phyloP scores from a whole-genome alignment of 2,113 vertebrate genomes.

The Carassius auratus region DNA sequence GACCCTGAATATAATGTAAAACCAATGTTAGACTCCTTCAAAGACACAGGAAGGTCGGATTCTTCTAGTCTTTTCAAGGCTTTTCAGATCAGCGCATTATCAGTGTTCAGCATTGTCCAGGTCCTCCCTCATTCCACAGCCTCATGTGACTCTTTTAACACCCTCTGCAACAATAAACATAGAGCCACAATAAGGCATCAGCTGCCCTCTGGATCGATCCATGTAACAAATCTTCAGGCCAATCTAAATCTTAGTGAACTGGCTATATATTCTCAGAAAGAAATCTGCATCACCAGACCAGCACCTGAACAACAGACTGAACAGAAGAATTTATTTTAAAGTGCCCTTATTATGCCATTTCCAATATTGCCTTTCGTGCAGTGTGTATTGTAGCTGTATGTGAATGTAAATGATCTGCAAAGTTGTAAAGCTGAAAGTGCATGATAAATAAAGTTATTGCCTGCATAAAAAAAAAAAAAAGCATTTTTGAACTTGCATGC shows the following conservation, averaged over 20 bases:
- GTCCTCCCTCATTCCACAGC: slow-evolving; percentile 22
- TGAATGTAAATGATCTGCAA: too few species aligned
- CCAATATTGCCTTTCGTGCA: too few species aligned
- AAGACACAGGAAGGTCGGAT: neutral
- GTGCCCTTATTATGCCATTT: too few species aligned
- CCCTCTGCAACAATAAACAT: slow-evolving; percentile 4
- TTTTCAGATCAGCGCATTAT: neutral
- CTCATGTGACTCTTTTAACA: slow-evolving; percentile 1
- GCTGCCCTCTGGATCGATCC: neutral
- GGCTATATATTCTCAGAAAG: neutral
- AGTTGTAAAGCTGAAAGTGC: too few species aligned
- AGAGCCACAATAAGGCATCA: neutral
- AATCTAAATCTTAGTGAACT: neutral
- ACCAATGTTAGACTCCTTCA: neutral
- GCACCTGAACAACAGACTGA: neutral
- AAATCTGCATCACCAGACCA: neutral
- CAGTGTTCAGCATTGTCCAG: neutral
- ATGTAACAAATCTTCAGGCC: neutral
- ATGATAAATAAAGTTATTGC: too few species aligned
- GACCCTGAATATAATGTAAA: neutral
- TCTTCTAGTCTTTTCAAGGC: neutral
- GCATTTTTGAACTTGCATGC: too few species aligned
- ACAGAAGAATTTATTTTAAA: neutral
- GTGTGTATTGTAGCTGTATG: too few species aligned
- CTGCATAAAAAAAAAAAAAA: too few species aligned